A percentile compares a stretch with the other conserved stretches of the same genome.
Evolutionary conservation across 2,113 vertebrate genomes (phyloP).

Genomic region (Puma concolor): DNA sequence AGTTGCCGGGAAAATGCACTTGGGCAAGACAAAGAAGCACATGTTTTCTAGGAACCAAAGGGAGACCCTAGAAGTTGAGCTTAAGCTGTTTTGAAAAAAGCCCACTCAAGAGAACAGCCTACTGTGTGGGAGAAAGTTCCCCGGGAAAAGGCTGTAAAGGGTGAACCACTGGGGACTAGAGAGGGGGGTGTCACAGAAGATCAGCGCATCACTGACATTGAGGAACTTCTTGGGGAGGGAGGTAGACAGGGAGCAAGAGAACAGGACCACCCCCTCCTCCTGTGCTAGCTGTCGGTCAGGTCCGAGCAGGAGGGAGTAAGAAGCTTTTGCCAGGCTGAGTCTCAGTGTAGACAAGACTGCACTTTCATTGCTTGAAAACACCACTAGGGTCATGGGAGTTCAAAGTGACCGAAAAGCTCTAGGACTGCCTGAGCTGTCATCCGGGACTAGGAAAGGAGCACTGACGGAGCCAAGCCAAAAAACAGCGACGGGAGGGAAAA

Average conservation of each 20-base stretch:
- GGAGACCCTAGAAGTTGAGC: not conserved
- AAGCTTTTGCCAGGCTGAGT: not conserved
- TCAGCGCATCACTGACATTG: rapidly evolving
- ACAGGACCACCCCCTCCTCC: not conserved
- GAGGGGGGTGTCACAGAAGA: not conserved
- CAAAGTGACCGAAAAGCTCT: not conserved
- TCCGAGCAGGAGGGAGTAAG: not conserved
- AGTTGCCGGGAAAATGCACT: not conserved
- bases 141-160: not conserved
- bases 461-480: not conserved
- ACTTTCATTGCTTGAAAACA: not conserved
- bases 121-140: not conserved
- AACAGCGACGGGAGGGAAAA: not conserved
- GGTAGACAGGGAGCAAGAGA: not conserved
- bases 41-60: not conserved
- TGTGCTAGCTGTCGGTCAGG: too few species aligned
- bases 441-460: not conserved
- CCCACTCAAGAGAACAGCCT: not conserved
- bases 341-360: not conserved
- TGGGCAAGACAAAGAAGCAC: not conserved
- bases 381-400: not conserved
- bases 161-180: not conserved
- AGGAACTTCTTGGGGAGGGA: not conserved
- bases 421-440: not conserved
- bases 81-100: not conserved